These are phyloP conservation scores for Bungarus multicinctus DNA, from an alignment of 2,113 vertebrate species.

Conservation along the genomic window DNA sequence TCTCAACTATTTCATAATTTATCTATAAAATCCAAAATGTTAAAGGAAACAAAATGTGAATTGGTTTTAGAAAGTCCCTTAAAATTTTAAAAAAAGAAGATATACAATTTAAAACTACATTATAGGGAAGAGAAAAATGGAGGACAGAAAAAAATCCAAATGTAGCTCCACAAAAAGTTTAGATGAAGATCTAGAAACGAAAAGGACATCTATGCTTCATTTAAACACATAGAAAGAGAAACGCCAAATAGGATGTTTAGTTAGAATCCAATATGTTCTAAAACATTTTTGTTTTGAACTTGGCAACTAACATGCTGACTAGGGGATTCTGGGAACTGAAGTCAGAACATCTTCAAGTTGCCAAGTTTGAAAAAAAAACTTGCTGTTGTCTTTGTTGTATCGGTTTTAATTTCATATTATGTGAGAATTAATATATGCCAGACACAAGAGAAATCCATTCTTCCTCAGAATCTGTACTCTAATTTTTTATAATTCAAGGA, in stretches of 20 bases:
- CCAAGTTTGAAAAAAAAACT: background rate
- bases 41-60: background rate
- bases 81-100: background rate
- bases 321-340: background rate
- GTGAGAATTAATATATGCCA: background rate
- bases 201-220: background rate
- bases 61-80: background rate
- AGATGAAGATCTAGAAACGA: background rate
- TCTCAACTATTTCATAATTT: background rate
- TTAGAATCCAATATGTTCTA: background rate
- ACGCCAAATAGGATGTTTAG: background rate
- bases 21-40: background rate
- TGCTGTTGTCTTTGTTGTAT: background rate
- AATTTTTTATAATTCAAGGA: background rate
- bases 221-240: background rate
- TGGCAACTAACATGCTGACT: background rate
- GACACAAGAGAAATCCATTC: background rate
- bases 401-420: background rate
- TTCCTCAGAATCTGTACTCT: background rate
- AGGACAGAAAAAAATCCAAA: background rate
- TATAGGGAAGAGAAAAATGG: background rate
- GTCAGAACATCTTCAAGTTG: background rate
- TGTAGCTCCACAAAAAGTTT: background rate
- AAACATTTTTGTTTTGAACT: background rate
- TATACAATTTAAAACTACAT: background rate